phyloP scores from a whole-genome alignment of 2,797 vertebrate species.

The Rhynchotus rufescens region DNA sequence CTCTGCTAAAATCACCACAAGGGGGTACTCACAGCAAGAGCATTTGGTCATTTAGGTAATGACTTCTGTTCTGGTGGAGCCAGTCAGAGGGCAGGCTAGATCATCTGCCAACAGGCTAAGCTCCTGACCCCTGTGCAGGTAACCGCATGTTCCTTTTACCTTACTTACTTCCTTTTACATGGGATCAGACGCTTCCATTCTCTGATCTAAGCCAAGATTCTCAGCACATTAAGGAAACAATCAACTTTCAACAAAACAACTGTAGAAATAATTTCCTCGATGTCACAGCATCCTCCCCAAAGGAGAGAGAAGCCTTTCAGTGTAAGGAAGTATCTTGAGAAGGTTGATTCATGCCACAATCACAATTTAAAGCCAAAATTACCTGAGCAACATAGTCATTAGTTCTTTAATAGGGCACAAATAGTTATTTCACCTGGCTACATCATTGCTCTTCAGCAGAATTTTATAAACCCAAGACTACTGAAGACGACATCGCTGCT shows the following conservation, averaged over 20 bases:
- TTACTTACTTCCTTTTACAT: background rate
- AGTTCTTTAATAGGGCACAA: background rate
- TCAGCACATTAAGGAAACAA: background rate
- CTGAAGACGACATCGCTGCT: background rate
- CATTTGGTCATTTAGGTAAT: background rate
- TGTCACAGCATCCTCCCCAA: background rate
- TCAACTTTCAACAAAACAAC: background rate
- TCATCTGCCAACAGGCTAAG: background rate
- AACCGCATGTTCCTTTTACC: background rate
- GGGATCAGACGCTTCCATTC: background rate
- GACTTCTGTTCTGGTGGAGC: background rate
- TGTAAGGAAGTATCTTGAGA: background rate
- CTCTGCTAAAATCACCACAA: slow-evolving; percentile 31
- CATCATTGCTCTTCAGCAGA: background rate
- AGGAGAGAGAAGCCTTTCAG: background rate
- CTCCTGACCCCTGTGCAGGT: slow-evolving; percentile 16
- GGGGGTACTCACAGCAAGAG: slow-evolving; percentile 48
- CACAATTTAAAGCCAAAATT: background rate
- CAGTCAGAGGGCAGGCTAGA: background rate
- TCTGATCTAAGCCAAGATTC: background rate
- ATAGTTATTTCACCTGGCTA: background rate
- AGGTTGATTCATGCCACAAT: background rate
- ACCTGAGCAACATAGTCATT: background rate
- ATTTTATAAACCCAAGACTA: background rate
- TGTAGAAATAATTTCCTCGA: background rate